phyloP scores from a whole-genome alignment of 2,888 invertebrate genomes.

The Aricia artaxerxes region DNA sequence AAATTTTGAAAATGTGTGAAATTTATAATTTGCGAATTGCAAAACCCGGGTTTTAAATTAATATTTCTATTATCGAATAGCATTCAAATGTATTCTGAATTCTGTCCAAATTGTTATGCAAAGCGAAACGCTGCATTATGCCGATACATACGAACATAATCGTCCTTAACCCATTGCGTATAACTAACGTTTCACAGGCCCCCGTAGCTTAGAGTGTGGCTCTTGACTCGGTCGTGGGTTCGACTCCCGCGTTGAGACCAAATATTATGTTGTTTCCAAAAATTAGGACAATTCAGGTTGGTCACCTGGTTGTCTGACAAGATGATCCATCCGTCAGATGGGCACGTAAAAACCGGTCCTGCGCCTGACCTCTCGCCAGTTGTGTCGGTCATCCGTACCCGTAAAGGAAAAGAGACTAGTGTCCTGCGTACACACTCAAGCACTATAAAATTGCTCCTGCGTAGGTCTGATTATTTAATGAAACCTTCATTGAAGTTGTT shows the following conservation, averaged over 20 bases:
- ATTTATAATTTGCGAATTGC: not conserved
- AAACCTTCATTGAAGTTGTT: too few species aligned
- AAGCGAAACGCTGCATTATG: not conserved
- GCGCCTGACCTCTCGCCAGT: not conserved
- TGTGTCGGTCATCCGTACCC: not conserved
- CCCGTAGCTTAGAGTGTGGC: not conserved
- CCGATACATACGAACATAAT: not conserved
- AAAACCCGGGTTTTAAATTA: not conserved
- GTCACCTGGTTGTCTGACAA: not conserved
- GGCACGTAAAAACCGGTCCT: not conserved
- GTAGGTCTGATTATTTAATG: too few species aligned
- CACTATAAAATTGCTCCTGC: not conserved
- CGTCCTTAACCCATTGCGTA: not conserved
- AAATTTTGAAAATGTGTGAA: not conserved
- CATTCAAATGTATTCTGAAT: not conserved
- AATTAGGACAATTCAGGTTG: not conserved
- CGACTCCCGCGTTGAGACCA: not conserved
- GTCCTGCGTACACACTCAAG: not conserved
- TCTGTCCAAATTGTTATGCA: conserved; percentile 11
- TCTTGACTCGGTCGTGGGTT: not conserved
- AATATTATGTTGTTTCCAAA: not conserved
- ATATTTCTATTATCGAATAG: not conserved
- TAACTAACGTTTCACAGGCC: not conserved
- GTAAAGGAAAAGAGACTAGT: too few species aligned
- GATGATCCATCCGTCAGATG: not conserved